phyloP scores from a whole-genome alignment of 2,888 invertebrate genomes.

The Morinoia aosen region DNA sequence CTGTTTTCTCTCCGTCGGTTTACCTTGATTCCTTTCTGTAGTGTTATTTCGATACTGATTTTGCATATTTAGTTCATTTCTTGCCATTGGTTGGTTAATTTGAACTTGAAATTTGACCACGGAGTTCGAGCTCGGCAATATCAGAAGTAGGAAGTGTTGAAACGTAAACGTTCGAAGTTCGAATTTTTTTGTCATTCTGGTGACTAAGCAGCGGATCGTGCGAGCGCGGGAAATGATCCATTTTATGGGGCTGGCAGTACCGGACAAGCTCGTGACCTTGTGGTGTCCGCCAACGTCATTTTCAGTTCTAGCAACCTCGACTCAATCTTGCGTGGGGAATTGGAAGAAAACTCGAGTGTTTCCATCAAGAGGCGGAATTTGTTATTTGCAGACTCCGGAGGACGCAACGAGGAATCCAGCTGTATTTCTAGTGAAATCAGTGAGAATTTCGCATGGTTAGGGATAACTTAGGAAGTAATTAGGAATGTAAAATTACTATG shows the following conservation, averaged over 20 bases:
- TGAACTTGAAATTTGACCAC: neutral
- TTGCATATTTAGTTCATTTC: neutral
- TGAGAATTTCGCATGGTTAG: no score
- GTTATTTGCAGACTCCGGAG: neutral
- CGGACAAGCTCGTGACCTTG: neutral
- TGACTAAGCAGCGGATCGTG: neutral
- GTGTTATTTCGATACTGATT: neutral
- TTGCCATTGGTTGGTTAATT: neutral
- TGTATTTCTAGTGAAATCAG: no score
- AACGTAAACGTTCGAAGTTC: neutral
- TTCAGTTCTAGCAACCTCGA: neutral
- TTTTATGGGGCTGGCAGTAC: neutral
- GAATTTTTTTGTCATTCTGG: neutral
- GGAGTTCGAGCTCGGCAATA: neutral
- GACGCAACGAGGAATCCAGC: neutral
- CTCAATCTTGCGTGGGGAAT: neutral
- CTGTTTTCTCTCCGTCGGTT: no score
- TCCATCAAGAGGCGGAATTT: neutral
- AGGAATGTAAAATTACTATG: no score
- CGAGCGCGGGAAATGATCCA: neutral
- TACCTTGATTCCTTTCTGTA: neutral
- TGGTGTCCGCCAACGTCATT: neutral
- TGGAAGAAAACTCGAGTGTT: neutral
- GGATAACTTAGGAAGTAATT: no score
- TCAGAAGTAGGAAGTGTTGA: neutral